A percentile compares a stretch with the other conserved stretches of the same genome.
These are phyloP conservation scores for Enteromius unitaeniatus DNA, from an alignment of 2,797 vertebrate genomes.

Conservation along the genomic window DNA sequence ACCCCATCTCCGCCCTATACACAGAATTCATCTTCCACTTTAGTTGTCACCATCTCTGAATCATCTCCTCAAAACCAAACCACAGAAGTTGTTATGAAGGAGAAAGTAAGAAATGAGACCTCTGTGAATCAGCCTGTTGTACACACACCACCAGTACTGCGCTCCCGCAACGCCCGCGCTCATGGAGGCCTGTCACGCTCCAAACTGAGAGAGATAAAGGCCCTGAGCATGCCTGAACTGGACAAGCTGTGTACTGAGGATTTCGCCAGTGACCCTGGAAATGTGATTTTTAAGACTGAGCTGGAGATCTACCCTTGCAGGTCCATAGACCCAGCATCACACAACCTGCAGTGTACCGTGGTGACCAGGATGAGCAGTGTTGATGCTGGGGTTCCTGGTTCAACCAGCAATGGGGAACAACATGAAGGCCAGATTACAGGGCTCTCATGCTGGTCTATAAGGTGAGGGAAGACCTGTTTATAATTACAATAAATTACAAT, in stretches of 20 bases:
- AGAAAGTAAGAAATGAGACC: constrained; percentile 45
- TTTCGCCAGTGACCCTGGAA: constrained; percentile 63
- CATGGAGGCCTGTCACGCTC: constrained; percentile 74
- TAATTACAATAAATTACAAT: constrained; percentile 4
- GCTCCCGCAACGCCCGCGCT: constrained; percentile 72
- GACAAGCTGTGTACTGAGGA: constrained; percentile 87
- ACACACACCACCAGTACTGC: constrained; percentile 69
- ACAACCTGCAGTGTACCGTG: constrained; percentile 38
- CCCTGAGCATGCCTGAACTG: constrained; percentile 92
- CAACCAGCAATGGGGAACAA: constrained; percentile 29
- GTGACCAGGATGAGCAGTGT: constrained; percentile 59
- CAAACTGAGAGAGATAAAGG: constrained; percentile 86
- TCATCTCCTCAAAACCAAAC: constrained; percentile 52
- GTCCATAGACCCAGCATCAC: constrained; percentile 16
- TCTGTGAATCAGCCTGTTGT: constrained; percentile 37
- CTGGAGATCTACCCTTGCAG: constrained; percentile 72
- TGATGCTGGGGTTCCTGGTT: constrained; percentile 52
- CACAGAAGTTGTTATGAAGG: not conserved
- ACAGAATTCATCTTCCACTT: constrained; percentile 66
- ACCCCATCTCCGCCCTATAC: constrained; percentile 60
- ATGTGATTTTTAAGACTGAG: constrained; percentile 75
- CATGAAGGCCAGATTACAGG: constrained; percentile 44
- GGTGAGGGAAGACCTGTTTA: constrained; percentile 72
- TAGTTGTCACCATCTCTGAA: constrained; percentile 59
- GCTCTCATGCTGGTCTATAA: constrained; percentile 84